Percentiles rank a stretch among this genome's conserved stretches.
Conservation (phyloP, 1,140 invertebrate genomes). For the Tetramorium simillimum region DNA sequence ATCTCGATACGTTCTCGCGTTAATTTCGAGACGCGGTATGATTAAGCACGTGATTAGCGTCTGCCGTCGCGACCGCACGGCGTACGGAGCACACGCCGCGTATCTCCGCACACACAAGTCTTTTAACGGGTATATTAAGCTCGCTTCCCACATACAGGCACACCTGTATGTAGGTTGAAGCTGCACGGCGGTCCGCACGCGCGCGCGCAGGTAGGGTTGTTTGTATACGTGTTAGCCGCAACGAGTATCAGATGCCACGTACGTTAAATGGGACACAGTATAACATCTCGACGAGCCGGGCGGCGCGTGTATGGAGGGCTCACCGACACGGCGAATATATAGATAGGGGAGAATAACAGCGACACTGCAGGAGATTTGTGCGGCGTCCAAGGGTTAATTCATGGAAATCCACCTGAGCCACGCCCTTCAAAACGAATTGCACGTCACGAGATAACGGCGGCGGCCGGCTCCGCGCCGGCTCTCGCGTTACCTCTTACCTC, state of each 20-base stretch:
- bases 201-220: background rate
- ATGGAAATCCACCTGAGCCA: conserved; percentile 45
- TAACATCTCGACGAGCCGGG: conserved; percentile 51
- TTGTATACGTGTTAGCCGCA: conserved; percentile 19
- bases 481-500: conserved; percentile 48
- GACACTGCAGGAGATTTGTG: conserved; percentile 52
- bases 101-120: conserved; percentile 13
- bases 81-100: no score
- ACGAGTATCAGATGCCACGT: conserved; percentile 59
- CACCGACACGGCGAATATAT: conserved; percentile 24
- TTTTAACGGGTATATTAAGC: conserved; percentile 50
- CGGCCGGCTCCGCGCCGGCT: background rate
- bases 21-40: conserved; percentile 45
- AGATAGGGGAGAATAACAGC: conserved; percentile 50
- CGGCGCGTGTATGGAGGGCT: conserved; percentile 35
- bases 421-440: conserved; percentile 57
- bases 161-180: conserved; percentile 16
- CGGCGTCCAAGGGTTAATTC: conserved; percentile 50
- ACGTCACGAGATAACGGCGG: conserved; percentile 44
- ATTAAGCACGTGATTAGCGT: conserved; percentile 62
- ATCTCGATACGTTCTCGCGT: conserved; percentile 39
- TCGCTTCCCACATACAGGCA: background rate
- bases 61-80: background rate
- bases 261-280: conserved; percentile 54
- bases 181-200: background rate